A percentile compares a stretch with the other conserved stretches of the same genome.
Conservation (phyloP, 1,140 invertebrate genomes). For the Acromyrmex echinatior region DNA sequence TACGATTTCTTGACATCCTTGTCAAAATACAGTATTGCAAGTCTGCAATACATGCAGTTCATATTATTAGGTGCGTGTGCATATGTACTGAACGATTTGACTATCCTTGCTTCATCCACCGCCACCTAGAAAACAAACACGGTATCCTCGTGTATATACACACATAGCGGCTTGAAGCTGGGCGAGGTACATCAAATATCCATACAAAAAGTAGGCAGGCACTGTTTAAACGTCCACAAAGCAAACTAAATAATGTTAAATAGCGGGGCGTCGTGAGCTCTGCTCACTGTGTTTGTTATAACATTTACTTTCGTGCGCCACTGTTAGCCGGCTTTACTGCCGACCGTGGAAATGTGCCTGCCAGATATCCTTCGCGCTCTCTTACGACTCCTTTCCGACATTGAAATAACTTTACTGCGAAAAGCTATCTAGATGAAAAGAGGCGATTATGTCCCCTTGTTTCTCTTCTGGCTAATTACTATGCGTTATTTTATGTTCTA, state of each 20-base stretch:
- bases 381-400: constrained; percentile 74
- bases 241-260: constrained; percentile 86
- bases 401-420: constrained; percentile 70
- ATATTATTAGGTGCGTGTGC: constrained; percentile 12
- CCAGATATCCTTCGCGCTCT: constrained; percentile 82
- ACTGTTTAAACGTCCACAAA: constrained; percentile 85
- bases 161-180: constrained; percentile 54
- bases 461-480: neutral
- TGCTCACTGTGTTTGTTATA: constrained; percentile 83
- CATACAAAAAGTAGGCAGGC: constrained; percentile 78
- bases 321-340: constrained; percentile 82
- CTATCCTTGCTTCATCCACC: constrained; percentile 64
- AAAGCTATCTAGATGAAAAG: constrained; percentile 34
- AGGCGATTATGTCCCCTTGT: neutral
- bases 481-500: neutral
- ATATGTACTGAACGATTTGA: constrained; percentile 53
- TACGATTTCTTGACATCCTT: neutral
- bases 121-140: constrained; percentile 80
- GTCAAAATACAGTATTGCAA: constrained; percentile 26
- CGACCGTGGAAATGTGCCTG: constrained; percentile 80
- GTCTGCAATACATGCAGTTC: neutral
- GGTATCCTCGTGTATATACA: constrained; percentile 71
- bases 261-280: constrained; percentile 80
- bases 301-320: constrained; percentile 84
- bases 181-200: constrained; percentile 76